Percentiles rank a stretch among this genome's conserved stretches.
Evolutionary conservation across 2,888 invertebrate species (phyloP).

Genomic region (Nymphalis urticae): DNA sequence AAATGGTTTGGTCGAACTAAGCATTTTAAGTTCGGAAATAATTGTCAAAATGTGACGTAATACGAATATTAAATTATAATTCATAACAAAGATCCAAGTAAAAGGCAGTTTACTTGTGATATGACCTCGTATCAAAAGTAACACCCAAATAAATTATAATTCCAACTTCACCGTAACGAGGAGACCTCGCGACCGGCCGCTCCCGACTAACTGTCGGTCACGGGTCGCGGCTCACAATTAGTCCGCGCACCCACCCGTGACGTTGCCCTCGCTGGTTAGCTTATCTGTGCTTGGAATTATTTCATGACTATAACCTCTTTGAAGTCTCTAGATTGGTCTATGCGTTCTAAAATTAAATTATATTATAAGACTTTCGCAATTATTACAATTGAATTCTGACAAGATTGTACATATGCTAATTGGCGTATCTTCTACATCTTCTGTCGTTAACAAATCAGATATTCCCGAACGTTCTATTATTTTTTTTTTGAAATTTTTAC

Average conservation of each 20-base stretch:
- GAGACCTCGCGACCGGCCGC: constrained; percentile 35
- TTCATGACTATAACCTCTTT: constrained; percentile 11
- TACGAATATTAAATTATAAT: too few species aligned
- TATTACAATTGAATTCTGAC: too few species aligned
- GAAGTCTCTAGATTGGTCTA: constrained; percentile 11
- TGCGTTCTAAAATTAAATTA: not conserved
- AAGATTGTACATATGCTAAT: too few species aligned
- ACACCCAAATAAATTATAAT: constrained; percentile 23
- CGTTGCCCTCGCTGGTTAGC: constrained; percentile 45
- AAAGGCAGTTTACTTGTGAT: not conserved
- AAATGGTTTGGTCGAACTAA: not conserved
- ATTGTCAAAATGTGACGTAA: too few species aligned
- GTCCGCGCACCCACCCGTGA: constrained; percentile 66
- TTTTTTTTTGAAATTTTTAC: too few species aligned
- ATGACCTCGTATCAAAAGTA: constrained; percentile 2
- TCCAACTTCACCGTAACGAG: constrained; percentile 23
- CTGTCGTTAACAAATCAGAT: too few species aligned
- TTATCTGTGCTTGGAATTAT: constrained; percentile 33
- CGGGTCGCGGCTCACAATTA: constrained; percentile 57
- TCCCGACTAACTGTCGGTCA: constrained; percentile 51
- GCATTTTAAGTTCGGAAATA: not conserved
- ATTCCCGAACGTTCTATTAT: too few species aligned
- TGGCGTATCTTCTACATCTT: too few species aligned
- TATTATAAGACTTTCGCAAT: not conserved
- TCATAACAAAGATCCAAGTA: not conserved